phyloP scores from a whole-genome alignment of 1,140 invertebrate genomes.

The Myzus persicae region DNA sequence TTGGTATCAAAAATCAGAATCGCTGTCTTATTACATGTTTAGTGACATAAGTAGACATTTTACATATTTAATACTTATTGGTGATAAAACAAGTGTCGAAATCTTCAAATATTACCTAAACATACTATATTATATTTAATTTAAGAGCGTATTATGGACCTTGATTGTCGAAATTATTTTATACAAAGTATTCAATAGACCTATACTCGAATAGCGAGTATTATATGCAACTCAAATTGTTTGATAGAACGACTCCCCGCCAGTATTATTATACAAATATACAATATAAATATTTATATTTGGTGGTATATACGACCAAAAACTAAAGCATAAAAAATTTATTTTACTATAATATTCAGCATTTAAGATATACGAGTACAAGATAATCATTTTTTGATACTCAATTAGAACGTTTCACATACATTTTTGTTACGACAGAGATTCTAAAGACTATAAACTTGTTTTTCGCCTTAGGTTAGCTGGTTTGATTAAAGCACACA shows the following conservation, averaged over 20 bases:
- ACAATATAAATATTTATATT: constrained; percentile 36
- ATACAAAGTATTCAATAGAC: neutral
- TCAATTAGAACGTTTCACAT: neutral
- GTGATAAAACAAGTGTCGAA: no score
- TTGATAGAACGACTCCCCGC: neutral
- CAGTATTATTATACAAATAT: neutral
- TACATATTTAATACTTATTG: no score
- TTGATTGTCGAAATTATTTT: neutral
- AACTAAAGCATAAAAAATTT: neutral
- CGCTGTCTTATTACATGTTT: no score
- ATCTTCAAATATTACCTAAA: no score
- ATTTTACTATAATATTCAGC: neutral
- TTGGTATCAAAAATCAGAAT: no score
- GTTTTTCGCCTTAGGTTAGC: neutral
- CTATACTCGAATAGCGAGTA: neutral
- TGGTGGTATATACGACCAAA: neutral
- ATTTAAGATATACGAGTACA: neutral
- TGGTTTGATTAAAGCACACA: neutral
- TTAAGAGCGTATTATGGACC: neutral
- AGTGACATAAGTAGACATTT: no score
- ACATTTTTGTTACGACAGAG: neutral
- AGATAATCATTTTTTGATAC: neutral
- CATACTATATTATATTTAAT: neutral
- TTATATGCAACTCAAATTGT: neutral
- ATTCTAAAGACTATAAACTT: neutral